phyloP scores from a whole-genome alignment of 1,140 invertebrate genomes.

The Eciton burchellii region DNA sequence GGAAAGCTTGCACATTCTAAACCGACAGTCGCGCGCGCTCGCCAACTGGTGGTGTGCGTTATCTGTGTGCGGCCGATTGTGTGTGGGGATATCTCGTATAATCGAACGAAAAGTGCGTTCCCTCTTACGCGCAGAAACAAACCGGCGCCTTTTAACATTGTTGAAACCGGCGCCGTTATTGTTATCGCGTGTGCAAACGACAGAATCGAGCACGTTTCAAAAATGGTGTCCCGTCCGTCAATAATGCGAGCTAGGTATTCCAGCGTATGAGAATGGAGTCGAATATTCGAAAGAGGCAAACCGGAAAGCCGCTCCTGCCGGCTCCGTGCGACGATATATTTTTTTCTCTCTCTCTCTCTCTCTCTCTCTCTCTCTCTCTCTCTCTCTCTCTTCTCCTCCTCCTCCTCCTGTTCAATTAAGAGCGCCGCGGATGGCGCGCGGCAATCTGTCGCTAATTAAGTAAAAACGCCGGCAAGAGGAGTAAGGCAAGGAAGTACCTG shows the following conservation, averaged over 20 bases:
- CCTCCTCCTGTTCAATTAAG: too few relatives aligned
- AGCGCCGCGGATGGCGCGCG: neutral
- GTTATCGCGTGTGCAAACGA: constrained; percentile 38
- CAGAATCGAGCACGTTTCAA: neutral
- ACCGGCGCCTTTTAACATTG: constrained; percentile 16
- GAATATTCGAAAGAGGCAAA: constrained; percentile 18
- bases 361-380: too few relatives aligned
- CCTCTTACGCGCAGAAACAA: constrained; percentile 13
- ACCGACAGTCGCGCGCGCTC: too few relatives aligned
- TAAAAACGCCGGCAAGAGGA: neutral
- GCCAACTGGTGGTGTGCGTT: too few relatives aligned
- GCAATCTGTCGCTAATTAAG: constrained; percentile 43
- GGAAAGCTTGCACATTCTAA: too few relatives aligned
- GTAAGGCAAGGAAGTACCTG: neutral
- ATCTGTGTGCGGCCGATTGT: too few relatives aligned
- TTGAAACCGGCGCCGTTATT: constrained; percentile 40
- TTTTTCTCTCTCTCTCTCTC: constrained; percentile 25
- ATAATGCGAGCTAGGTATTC: neutral
- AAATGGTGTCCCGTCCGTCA: constrained; percentile 23
- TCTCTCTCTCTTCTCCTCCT: too few relatives aligned
- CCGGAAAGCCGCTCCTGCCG: neutral
- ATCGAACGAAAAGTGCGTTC: too few relatives aligned
- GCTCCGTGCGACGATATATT: neutral
- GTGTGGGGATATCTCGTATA: too few relatives aligned
- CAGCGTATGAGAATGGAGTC: neutral